Percentiles rank a stretch among this genome's conserved stretches.
Evolutionary conservation across 2,888 invertebrate genomes (phyloP).

Genomic region (Galerucella calmariensis): DNA sequence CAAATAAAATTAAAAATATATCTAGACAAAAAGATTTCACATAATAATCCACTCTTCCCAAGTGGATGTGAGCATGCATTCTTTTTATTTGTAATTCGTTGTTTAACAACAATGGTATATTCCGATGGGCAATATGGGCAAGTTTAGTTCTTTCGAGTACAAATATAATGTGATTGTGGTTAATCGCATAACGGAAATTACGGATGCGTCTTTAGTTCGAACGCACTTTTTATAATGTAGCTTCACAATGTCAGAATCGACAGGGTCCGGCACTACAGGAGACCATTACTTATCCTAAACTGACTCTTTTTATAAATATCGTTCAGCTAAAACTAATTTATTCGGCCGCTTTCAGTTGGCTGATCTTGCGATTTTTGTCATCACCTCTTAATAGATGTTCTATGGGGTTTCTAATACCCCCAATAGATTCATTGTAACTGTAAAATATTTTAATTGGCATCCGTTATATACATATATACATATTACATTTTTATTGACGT

Average conservation of each 20-base stretch:
- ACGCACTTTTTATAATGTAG: conserved; percentile 47
- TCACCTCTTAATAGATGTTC: conserved; percentile 48
- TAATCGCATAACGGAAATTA: conserved; percentile 64
- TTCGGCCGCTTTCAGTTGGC: conserved; percentile 56
- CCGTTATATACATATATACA: conserved; percentile 1
- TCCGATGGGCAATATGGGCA: conserved; percentile 47
- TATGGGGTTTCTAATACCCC: conserved; percentile 26
- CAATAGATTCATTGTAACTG: conserved; percentile 16
- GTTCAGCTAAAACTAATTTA: conserved; percentile 63
- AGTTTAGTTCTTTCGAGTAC: conserved; percentile 50
- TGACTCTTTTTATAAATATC: conserved; percentile 62
- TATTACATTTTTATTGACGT: background rate
- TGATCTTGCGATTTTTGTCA: conserved; percentile 51
- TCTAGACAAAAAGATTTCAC: conserved; percentile 3
- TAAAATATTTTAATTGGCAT: conserved; percentile 20
- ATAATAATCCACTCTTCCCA: conserved; percentile 18
- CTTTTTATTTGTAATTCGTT: conserved; percentile 50
- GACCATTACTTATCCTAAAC: conserved; percentile 65
- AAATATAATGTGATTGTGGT: conserved; percentile 64
- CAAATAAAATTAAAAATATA: background rate
- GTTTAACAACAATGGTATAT: conserved; percentile 52
- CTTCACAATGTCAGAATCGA: conserved; percentile 48
- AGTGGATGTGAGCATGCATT: conserved; percentile 39
- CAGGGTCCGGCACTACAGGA: conserved; percentile 59
- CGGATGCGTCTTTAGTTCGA: conserved; percentile 62